Percentiles rank a stretch among this genome's conserved stretches.
These are phyloP conservation scores for Saxidomus purpurata DNA, from an alignment of 1,140 invertebrate species.

Conservation along the genomic window DNA sequence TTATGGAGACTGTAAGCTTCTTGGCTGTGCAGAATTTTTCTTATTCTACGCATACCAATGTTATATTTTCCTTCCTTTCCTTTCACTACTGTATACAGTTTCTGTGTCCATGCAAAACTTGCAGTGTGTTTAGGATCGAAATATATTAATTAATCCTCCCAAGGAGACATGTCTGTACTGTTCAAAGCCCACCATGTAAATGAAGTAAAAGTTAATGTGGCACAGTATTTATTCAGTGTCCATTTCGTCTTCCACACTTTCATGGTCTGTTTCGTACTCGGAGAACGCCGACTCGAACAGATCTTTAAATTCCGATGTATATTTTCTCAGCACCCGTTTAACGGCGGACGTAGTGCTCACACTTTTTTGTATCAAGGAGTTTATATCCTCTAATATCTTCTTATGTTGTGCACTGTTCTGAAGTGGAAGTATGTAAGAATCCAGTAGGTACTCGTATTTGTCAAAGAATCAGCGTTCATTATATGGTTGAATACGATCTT, in stretches of 20 bases:
- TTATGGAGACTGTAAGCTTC: no score
- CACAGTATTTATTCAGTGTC: background rate
- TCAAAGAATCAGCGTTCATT: no score
- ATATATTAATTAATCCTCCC: conserved; percentile 49
- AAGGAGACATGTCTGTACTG: conserved; percentile 36
- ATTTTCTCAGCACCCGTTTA: background rate
- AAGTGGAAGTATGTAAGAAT: conserved; percentile 8
- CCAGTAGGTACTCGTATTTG: no score
- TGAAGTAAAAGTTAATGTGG: background rate
- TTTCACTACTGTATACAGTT: no score
- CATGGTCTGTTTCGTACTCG: background rate
- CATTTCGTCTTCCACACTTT: no score
- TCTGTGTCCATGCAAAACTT: no score
- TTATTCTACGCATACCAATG: background rate
- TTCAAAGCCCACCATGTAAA: background rate
- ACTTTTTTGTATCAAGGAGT: no score
- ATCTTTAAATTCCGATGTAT: background rate
- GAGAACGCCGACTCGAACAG: background rate
- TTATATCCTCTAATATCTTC: no score
- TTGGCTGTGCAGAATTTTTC: background rate
- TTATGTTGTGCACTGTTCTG: no score
- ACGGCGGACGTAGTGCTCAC: background rate
- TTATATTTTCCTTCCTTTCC: no score
- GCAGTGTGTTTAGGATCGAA: conserved; percentile 1
- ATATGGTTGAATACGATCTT: no score